Conservation (phyloP, 2,797 vertebrate genomes). For the Apogon hyalosoma region DNA sequence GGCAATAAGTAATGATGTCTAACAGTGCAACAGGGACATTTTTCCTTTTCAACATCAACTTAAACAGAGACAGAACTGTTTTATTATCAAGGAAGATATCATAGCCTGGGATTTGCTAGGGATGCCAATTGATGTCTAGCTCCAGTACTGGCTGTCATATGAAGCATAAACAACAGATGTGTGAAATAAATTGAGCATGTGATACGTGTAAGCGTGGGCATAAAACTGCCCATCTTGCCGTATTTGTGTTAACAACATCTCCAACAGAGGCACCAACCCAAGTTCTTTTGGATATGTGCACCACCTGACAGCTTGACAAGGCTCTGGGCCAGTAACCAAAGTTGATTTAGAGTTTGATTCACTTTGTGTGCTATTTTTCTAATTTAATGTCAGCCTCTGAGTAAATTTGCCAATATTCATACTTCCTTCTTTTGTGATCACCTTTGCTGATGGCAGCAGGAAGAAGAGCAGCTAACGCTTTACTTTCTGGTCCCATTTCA, state of each 20-base stretch:
- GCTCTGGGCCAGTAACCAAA: constrained; percentile 48
- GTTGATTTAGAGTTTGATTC: constrained; percentile 57
- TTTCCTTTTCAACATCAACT: constrained; percentile 24
- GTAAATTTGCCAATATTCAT: constrained; percentile 7
- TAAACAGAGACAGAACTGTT: constrained; percentile 21
- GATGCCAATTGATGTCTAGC: constrained; percentile 27
- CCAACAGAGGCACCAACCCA: constrained; percentile 22
- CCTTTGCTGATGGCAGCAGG: not conserved
- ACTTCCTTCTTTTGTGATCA: constrained; percentile 2
- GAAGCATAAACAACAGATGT: constrained; percentile 62
- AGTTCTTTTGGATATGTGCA: constrained; percentile 34
- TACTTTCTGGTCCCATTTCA: not conserved
- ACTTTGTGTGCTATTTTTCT: constrained; percentile 42
- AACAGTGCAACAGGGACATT: constrained; percentile 8
- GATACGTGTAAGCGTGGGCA: constrained; percentile 38
- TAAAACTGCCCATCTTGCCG: constrained; percentile 24
- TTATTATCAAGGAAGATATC: constrained; percentile 33
- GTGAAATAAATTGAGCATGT: constrained; percentile 56
- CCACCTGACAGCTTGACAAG: constrained; percentile 54
- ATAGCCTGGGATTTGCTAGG: constrained; percentile 16
- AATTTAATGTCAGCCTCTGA: constrained; percentile 37
- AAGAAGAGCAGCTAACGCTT: constrained; percentile 2
- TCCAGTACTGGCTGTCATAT: constrained; percentile 26
- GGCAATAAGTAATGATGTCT: constrained; percentile 46
- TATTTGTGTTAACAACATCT: constrained; percentile 22